These are phyloP conservation scores for Chrysina gloriosa DNA, from an alignment of 2,888 invertebrate species.

Conservation along the genomic window DNA sequence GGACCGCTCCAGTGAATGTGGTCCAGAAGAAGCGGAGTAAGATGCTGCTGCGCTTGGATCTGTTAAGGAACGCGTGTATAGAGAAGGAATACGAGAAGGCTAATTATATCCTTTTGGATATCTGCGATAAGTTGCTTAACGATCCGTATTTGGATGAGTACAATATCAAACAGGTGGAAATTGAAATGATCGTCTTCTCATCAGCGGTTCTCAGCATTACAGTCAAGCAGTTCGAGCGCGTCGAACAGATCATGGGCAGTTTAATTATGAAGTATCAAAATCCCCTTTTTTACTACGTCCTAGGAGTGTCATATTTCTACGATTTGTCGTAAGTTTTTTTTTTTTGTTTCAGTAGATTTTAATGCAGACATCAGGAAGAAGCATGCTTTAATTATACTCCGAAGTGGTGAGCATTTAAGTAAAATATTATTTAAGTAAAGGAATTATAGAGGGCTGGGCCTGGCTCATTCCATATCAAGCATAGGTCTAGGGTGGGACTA, in stretches of 20 bases:
- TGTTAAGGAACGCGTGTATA: slow-evolving; percentile 6
- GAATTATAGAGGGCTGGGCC: no score
- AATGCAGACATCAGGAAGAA: no score
- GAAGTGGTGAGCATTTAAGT: no score
- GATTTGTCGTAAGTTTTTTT: slow-evolving; percentile 28
- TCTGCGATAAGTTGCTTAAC: slow-evolving; percentile 21
- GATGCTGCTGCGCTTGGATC: slow-evolving; percentile 7
- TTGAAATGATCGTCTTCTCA: slow-evolving; percentile 23
- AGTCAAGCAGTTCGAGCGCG: slow-evolving; percentile 6
- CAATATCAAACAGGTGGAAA: slow-evolving; percentile 13
- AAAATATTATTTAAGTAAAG: no score
- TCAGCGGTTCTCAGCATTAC: slow-evolving; percentile 21
- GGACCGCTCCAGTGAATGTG: slow-evolving; percentile 8
- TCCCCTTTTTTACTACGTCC: slow-evolving; percentile 22
- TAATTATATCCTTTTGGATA: slow-evolving; percentile 16
- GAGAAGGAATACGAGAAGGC: slow-evolving; percentile 25
- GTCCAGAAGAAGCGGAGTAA: slow-evolving; percentile 18
- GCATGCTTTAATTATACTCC: no score
- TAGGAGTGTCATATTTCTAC: slow-evolving; percentile 23
- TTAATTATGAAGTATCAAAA: slow-evolving; percentile 30
- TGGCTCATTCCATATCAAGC: no score
- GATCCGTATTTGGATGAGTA: slow-evolving; percentile 24
- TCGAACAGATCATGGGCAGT: slow-evolving; percentile 17
- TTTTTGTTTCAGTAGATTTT: no score
- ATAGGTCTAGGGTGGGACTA: no score